Conservation (phyloP, 2,113 vertebrate genomes). For the Triplophysa dalaica region DNA sequence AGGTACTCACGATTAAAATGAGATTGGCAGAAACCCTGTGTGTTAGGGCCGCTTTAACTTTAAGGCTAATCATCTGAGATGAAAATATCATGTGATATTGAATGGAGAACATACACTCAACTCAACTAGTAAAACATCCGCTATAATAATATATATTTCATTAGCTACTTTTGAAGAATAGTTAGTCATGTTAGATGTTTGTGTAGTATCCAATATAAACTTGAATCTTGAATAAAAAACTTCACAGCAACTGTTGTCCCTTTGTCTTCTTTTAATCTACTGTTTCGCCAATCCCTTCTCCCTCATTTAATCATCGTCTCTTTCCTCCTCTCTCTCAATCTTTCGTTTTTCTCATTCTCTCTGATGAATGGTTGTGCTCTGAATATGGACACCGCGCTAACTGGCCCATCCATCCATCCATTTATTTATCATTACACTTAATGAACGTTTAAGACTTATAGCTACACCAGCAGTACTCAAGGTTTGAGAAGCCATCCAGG, state of each 20-base stretch:
- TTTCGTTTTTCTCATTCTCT: neutral
- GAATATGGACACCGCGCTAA: conserved; percentile 2
- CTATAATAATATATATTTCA: no score
- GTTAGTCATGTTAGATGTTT: no score
- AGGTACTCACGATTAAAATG: no score
- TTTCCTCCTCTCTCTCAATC: neutral
- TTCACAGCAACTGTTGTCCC: neutral
- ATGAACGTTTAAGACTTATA: conserved; percentile 17
- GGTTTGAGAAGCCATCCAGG: conserved; percentile 14
- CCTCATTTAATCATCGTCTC: neutral
- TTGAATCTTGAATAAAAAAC: neutral
- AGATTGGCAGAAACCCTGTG: no score
- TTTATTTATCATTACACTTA: conserved; percentile 36
- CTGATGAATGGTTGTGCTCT: conserved; percentile 11
- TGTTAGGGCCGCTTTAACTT: no score
- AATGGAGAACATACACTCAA: no score
- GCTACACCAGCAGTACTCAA: conserved; percentile 15
- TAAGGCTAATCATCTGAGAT: no score
- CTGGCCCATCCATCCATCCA: neutral
- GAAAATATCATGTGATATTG: no score
- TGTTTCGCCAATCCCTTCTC: neutral
- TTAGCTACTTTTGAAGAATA: no score
- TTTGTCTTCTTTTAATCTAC: neutral
- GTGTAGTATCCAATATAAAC: neutral
- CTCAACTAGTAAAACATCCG: no score